Evolutionary conservation across 2,888 invertebrate genomes (phyloP).

Genomic region (Hirtodrosophila duncani): DNA sequence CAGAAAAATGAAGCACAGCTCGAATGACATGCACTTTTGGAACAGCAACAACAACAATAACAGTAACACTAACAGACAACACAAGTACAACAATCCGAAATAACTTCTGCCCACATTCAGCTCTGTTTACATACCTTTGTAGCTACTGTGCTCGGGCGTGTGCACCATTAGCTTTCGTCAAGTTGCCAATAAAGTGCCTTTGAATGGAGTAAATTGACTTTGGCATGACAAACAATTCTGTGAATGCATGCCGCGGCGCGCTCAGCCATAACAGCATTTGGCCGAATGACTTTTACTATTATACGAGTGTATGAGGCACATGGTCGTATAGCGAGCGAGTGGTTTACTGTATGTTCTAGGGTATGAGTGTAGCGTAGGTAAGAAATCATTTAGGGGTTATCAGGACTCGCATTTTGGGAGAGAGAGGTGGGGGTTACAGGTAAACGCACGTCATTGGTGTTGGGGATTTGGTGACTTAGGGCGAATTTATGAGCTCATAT

Average conservation of each 20-base stretch:
- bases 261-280: conserved; percentile 47
- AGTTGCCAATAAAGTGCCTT: conserved; percentile 66
- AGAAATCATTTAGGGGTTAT: no score
- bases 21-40: conserved; percentile 67
- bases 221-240: conserved; percentile 68
- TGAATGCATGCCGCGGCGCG: conserved; percentile 24
- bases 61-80: no score
- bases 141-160: conserved; percentile 19
- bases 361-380: no score
- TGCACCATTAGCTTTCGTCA: conserved; percentile 60
- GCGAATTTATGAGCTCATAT: conserved; percentile 28
- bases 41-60: conserved; percentile 14
- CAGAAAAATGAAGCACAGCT: conserved; percentile 54
- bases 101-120: no score
- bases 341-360: no score
- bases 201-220: conserved; percentile 68
- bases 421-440: no score
- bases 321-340: no score
- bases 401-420: no score
- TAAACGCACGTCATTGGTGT: no score
- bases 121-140: no score
- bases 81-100: no score
- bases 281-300: conserved; percentile 55
- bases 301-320: conserved; percentile 12
- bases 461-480: conserved; percentile 16